Evolutionary conservation across 2,797 vertebrate species (phyloP), one percentile per base, ranked within the genome.

Genomic region (Acanthornis magna): DNA sequence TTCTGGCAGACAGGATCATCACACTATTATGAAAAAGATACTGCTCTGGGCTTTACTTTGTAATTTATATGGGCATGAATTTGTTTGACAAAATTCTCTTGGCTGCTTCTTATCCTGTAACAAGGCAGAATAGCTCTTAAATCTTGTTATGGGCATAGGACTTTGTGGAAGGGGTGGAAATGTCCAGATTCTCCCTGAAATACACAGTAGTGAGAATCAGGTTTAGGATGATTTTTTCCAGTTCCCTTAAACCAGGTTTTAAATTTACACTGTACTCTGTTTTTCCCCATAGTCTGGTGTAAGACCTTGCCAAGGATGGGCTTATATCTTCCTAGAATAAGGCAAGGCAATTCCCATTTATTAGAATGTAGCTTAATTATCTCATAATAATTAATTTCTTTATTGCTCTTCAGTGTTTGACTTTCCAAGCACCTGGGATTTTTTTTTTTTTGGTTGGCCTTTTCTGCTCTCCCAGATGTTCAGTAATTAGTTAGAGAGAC

Each of bases 1-100:
- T 93, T 92, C 77, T 96, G 86, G 86, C 92, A 94, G 88, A 53
- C 51, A 78, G 60, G 27, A 85, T 89, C 80, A 85, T 85, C 53
- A 42, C 1, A 7, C 57, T 87, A 6, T 90, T 87, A 76, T 14
- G 65, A 84, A 90, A 79, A 61, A 74, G 66, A 90, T 95, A 82
- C 53, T 42, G 67, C 88, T 92, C 57, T 77, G 81, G 88, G 75
- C 80, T 94, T 94, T 79, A n/a, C 77, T 96, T 88, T 82, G 74
- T 87, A 90, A 93, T 95, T 95, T 93, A 67, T 85, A 85, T 11
- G 47, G 53, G 13, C 63, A 22, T 45, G 10, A 85, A 85, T 93
- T 90, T 84, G 26, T 72, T 91, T 83, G 74, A 91, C 70, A 81
- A 62, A 60, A 79, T 85, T 95, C 42, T 85, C 57, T 77, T 71